These are phyloP conservation scores for Phataginus tricuspis DNA, from an alignment of 2,797 vertebrate species.

Conservation along the genomic window DNA sequence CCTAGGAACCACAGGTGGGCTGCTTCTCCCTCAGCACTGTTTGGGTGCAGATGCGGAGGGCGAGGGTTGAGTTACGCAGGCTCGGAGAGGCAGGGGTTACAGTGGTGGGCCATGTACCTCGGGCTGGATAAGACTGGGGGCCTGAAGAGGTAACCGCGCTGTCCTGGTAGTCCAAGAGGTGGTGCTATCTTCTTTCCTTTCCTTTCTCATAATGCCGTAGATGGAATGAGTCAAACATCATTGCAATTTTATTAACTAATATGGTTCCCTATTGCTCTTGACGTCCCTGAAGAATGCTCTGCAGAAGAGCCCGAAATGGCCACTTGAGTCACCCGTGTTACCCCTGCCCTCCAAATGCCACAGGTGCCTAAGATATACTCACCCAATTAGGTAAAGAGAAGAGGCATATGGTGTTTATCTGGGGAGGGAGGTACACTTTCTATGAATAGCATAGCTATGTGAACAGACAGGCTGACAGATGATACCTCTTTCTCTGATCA, in stretches of 20 bases:
- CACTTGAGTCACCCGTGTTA: neutral
- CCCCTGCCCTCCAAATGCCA: neutral
- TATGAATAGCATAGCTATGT: slow-evolving; percentile 77
- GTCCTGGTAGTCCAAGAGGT: neutral
- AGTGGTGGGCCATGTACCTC: rapidly evolving
- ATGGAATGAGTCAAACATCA: neutral
- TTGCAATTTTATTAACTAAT: neutral
- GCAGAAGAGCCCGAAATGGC: neutral
- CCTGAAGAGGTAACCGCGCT: neutral
- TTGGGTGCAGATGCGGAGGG: rapidly evolving
- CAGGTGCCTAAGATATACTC: neutral
- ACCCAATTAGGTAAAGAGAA: slow-evolving; percentile 67
- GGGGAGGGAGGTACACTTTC: slow-evolving; percentile 61
- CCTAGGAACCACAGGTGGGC: neutral
- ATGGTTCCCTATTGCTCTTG: neutral
- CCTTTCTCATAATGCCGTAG: neutral
- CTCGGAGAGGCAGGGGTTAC: neutral
- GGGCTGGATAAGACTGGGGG: neutral
- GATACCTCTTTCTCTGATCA: slow-evolving; percentile 66
- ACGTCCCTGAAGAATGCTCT: neutral
- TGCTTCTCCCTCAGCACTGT: neutral
- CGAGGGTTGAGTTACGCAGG: neutral
- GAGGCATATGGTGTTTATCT: slow-evolving; percentile 74
- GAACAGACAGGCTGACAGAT: slow-evolving; percentile 81
- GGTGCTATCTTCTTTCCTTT: neutral